Evolutionary conservation across 2,797 vertebrate genomes (phyloP).

Genomic region (Propithecus perrieri): DNA sequence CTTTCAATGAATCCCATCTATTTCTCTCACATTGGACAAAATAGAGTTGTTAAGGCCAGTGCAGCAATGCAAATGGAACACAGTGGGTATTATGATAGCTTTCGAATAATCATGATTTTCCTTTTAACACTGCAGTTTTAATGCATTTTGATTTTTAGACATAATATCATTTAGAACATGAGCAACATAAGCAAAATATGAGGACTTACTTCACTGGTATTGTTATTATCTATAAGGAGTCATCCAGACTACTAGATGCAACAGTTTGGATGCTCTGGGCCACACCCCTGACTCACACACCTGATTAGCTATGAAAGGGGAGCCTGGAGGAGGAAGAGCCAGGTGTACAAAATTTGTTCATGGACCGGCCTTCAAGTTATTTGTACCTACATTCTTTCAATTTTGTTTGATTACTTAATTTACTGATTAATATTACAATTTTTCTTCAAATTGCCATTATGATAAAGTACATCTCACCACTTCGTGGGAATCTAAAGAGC

Average conservation of each 20-base stretch:
- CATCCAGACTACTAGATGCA: neutral
- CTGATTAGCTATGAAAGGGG: too few species aligned
- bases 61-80: neutral
- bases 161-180: neutral
- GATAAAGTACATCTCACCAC: too few species aligned
- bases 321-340: too few species aligned
- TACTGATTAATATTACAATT: too few species aligned
- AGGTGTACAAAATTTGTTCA: too few species aligned
- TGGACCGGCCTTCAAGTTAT: too few species aligned
- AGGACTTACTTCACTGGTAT: neutral
- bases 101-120: slow-evolving; percentile 17
- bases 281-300: too few species aligned
- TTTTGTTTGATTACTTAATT: too few species aligned
- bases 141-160: neutral
- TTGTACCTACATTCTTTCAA: too few species aligned
- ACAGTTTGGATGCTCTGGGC: neutral
- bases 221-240: neutral
- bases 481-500: too few species aligned
- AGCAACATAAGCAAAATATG: neutral
- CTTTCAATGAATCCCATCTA: neutral
- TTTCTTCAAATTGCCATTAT: too few species aligned
- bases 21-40: slow-evolving; percentile 60
- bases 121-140: neutral
- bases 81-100: neutral
- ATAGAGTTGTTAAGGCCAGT: slow-evolving; percentile 38